Percentiles rank a stretch among this genome's conserved stretches.
Conservation (phyloP, 2,888 invertebrate species). For the Agrochola lota region DNA sequence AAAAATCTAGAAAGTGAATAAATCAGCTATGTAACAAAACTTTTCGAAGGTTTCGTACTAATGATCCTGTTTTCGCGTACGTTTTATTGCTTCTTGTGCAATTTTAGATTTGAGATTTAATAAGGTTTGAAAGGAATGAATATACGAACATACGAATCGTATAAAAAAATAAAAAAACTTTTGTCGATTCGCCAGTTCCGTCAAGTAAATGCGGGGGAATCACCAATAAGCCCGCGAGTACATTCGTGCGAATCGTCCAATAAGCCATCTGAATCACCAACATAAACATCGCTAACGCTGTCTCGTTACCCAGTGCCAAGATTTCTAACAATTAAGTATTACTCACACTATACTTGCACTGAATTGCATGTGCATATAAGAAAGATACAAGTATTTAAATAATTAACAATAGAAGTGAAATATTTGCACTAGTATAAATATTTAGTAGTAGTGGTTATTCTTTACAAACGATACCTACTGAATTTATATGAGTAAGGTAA, state of each 20-base stretch:
- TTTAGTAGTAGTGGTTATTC: not conserved
- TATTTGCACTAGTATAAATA: slow-evolving; percentile 2
- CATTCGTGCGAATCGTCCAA: too few relatives aligned
- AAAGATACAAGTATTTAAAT: not conserved
- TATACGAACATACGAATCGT: too few relatives aligned
- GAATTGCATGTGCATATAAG: too few relatives aligned
- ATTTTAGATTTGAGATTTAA: not conserved
- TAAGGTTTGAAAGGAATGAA: not conserved
- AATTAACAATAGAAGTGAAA: not conserved
- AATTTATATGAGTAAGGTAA: not conserved
- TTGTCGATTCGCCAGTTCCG: too few relatives aligned
- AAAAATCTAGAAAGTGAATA: slow-evolving; percentile 30
- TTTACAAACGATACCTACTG: not conserved
- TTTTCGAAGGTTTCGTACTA: slow-evolving; percentile 11
- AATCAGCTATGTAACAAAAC: not conserved
- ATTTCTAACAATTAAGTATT: slow-evolving; percentile 25
- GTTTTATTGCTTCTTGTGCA: not conserved
- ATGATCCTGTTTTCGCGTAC: not conserved
- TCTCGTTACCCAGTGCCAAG: slow-evolving; percentile 10
- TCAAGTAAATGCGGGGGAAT: too few relatives aligned
- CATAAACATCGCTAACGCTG: not conserved
- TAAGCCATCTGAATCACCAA: slow-evolving; percentile 4
- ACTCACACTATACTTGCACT: not conserved
- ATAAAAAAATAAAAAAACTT: too few relatives aligned
- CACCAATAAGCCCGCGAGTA: too few relatives aligned